Evolutionary conservation across 2,888 invertebrate species (phyloP).

Genomic region (Cyrtodaria siliqua): DNA sequence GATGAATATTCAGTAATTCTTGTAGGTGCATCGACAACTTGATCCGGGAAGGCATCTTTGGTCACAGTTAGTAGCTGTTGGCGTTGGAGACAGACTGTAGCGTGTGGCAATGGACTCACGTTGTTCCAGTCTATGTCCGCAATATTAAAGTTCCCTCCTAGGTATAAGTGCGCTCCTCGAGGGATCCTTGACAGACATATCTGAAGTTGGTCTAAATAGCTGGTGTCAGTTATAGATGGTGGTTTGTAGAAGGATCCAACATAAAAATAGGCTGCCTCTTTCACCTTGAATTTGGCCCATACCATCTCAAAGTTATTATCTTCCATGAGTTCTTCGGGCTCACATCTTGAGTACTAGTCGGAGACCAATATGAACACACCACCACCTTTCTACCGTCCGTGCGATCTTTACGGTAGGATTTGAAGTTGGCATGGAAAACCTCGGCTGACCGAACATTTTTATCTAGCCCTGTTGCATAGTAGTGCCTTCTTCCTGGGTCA

Average conservation of each 20-base stretch:
- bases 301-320: constrained; percentile 32
- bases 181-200: constrained; percentile 15
- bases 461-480: neutral
- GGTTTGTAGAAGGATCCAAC: no score
- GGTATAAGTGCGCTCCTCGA: constrained; percentile 32
- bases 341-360: constrained; percentile 17
- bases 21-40: no score
- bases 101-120: neutral
- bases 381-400: constrained; percentile 7
- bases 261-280: constrained; percentile 39
- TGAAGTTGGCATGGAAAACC: constrained; percentile 14
- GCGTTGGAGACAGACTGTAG: neutral
- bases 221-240: constrained; percentile 19
- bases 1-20: no score
- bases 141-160: constrained; percentile 41
- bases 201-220: constrained; percentile 17
- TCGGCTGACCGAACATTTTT: constrained; percentile 8
- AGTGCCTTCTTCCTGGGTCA: constrained; percentile 8
- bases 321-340: constrained; percentile 26
- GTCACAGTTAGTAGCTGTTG: no score
- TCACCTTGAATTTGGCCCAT: constrained; percentile 28
- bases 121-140: constrained; percentile 31
- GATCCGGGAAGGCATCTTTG: no score
- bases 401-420: constrained; percentile 28
- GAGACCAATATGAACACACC: no score